phyloP scores from a whole-genome alignment of 2,888 invertebrate genomes.

The Brachyptera risi region DNA sequence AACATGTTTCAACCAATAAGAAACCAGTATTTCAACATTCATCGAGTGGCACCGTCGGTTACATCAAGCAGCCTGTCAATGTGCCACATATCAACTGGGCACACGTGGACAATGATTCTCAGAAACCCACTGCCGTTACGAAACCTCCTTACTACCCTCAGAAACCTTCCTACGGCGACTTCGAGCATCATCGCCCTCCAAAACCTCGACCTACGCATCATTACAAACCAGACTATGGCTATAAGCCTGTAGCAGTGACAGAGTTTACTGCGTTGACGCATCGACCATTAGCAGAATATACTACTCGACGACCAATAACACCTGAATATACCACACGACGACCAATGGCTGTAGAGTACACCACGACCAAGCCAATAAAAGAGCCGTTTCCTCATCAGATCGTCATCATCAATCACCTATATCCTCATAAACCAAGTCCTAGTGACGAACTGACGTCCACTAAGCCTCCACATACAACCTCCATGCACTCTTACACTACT shows the following conservation, averaged over 20 bases:
- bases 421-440: too few relatives aligned
- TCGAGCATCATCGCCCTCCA: not conserved
- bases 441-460: too few relatives aligned
- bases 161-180: not conserved
- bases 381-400: too few relatives aligned
- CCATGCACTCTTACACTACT: too few relatives aligned
- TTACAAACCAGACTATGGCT: too few relatives aligned
- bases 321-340: too few relatives aligned
- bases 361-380: too few relatives aligned
- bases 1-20: too few relatives aligned
- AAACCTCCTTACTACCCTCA: conserved; percentile 2
- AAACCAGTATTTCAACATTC: not conserved
- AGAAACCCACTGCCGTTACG: not conserved
- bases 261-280: not conserved
- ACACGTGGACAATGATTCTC: not conserved
- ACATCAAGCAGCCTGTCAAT: not conserved
- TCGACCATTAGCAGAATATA: not conserved
- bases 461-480: not conserved
- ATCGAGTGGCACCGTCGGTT: not conserved
- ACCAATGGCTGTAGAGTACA: too few relatives aligned
- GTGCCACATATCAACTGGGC: not conserved
- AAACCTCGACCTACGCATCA: not conserved
- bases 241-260: not conserved
- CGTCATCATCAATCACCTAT: conserved; percentile 14
- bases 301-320: too few relatives aligned